Percentiles rank a stretch among this genome's conserved stretches.
These are phyloP conservation scores for Nycticebus coucang DNA, from an alignment of 2,113 vertebrate species.

Conservation along the genomic window DNA sequence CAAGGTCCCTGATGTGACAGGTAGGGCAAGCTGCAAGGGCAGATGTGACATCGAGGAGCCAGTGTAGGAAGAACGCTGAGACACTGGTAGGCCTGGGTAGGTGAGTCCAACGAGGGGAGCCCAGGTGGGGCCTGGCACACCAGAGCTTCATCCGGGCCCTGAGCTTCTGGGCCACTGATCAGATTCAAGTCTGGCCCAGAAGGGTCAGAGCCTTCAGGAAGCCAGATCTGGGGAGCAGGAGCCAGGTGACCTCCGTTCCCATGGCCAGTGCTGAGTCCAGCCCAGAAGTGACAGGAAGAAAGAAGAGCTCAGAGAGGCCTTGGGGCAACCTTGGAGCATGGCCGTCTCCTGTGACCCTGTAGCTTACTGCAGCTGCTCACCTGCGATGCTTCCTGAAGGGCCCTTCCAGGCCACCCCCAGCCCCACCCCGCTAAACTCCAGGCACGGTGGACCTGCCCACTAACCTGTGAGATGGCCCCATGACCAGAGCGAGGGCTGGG, in stretches of 20 bases:
- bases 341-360: no score
- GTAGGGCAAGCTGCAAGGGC: fast-evolving
- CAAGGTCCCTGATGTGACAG: neutral
- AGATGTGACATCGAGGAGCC: no score
- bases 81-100: fast-evolving
- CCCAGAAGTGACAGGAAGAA: neutral
- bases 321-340: no score
- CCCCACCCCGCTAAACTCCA: neutral
- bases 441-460: fast-evolving
- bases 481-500: neutral
- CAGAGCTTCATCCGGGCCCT: neutral
- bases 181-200: neutral
- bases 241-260: neutral
- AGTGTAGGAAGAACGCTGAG: no score
- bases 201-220: neutral
- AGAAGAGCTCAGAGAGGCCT: no score
- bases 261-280: fast-evolving
- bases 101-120: fast-evolving
- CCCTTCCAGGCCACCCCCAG: neutral
- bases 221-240: neutral
- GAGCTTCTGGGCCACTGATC: fast-evolving
- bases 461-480: neutral
- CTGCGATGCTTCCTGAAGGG: neutral
- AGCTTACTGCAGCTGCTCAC: fast-evolving
- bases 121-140: neutral